Evolutionary conservation across 2,113 vertebrate species (phyloP), one percentile per base, ranked within the genome.

Genomic region (Clarias macrocephalus): DNA sequence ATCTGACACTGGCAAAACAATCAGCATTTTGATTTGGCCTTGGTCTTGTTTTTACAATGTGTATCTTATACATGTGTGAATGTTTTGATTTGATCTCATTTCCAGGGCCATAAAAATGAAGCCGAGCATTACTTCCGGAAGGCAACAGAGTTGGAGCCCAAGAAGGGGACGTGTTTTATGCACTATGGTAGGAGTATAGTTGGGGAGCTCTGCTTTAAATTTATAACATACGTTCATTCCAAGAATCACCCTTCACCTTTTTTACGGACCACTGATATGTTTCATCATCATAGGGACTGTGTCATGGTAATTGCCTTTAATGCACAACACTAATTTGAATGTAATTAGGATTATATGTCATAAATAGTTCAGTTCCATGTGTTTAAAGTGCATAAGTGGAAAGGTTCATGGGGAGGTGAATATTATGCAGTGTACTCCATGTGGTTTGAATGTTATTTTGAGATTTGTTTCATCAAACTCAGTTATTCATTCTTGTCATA

Each of bases 81-180:
- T 54, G 48, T 66, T 66, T 15, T 87, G 33, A 84, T 60, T 28
- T 62, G 21, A 11, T 90, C 5, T 87, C 89, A 89, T 91, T 93
- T n/a, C 56, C 88, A 99, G 98, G 97, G 97, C 63, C 96, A 96
- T 90, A 99, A 97, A 91, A 94, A 87, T 70, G 96, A 99, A 90
- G 98, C 97, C 84, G 98, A 99, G 91, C 96, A 93, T 86, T 98
- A 97, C 92, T 99, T 98, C 81, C 87, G 96, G 91, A 98, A 97
- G 93, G 98, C 98, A 42, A 97, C 98, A 93, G 96, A 98, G 81
- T 95, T 99, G 83, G 98, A 99, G 93, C 97, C 97, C 23, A 94
- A 94, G 62, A 99, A 97, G 95, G 98, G 97, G 93, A 99, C 97
- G 94, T 97, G 97, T 95, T 99, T 99, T 92, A 99, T 99, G 98